These are phyloP conservation scores for Geodia barretti DNA, from an alignment of 37 sponge, comb jelly and placozoan species.

Conservation along the genomic window DNA sequence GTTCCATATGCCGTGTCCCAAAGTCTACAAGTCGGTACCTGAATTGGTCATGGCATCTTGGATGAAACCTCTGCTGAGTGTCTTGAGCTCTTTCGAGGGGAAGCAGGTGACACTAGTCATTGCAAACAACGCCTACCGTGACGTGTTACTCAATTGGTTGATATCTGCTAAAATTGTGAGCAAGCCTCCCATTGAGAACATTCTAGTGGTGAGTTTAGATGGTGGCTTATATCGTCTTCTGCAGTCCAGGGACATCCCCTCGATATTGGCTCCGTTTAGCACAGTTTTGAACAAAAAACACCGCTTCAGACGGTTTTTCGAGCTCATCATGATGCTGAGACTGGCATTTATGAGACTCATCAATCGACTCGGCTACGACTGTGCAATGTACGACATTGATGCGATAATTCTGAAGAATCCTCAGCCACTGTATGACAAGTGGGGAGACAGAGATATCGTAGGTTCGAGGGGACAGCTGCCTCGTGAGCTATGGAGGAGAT, in stretches of 20 bases:
- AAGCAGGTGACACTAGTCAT: constrained; percentile 19
- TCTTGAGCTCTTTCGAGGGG: too few relatives aligned
- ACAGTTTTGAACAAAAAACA: neutral
- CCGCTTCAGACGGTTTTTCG: constrained; percentile 1
- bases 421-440: constrained; percentile 21
- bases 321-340: constrained; percentile 31
- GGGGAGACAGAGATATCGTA: neutral
- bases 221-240: neutral
- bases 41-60: too few relatives aligned
- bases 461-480: constrained; percentile 26
- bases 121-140: constrained; percentile 24
- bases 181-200: neutral
- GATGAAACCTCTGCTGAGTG: too few relatives aligned
- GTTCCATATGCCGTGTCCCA: too few relatives aligned
- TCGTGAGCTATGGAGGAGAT: constrained; percentile 3
- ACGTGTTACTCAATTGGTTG: constrained; percentile 56
- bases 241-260: neutral
- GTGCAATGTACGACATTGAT: constrained; percentile 41
- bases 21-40: too few relatives aligned
- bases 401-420: constrained; percentile 34
- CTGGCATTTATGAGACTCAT: constrained; percentile 30
- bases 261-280: neutral
- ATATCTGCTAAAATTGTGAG: constrained; percentile 4
- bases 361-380: constrained; percentile 20
- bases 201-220: constrained; percentile 47